Conservation (phyloP, 2,113 vertebrate genomes). For the Okapia johnstoni region DNA sequence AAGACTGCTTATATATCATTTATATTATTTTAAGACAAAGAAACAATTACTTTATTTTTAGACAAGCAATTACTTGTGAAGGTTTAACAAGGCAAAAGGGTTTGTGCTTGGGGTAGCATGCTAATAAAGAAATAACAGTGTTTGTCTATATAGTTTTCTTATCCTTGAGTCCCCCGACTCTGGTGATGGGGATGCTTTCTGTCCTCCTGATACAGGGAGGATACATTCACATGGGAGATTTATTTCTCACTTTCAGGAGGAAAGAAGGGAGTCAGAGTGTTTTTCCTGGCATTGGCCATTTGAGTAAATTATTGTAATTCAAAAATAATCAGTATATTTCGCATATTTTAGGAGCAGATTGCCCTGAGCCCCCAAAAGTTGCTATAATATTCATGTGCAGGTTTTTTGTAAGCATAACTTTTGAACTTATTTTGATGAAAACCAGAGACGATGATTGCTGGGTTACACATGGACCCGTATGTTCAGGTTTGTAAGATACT, state of each 20-base stretch:
- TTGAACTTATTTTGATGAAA: neutral
- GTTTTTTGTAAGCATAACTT: neutral
- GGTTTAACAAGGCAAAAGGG: neutral
- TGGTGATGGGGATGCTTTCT: neutral
- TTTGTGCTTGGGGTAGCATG: neutral
- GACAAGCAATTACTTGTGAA: neutral
- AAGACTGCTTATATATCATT: neutral
- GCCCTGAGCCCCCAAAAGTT: neutral
- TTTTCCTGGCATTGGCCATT: neutral
- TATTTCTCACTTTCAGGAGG: neutral
- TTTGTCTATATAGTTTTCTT: neutral
- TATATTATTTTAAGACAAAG: neutral
- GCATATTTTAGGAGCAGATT: neutral
- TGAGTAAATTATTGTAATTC: neutral
- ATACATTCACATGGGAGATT: neutral
- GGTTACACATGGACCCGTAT: neutral
- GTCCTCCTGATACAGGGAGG: neutral
- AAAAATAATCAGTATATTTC: neutral
- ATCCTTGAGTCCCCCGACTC: neutral
- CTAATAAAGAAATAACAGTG: neutral
- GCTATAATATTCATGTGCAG: neutral
- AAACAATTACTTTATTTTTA: neutral
- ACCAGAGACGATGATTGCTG: neutral
- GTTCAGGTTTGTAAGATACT: neutral
- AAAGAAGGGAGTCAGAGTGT: neutral